These are phyloP conservation scores for Pyrgilauda ruficollis DNA, from an alignment of 2,113 vertebrate species.

Conservation along the genomic window DNA sequence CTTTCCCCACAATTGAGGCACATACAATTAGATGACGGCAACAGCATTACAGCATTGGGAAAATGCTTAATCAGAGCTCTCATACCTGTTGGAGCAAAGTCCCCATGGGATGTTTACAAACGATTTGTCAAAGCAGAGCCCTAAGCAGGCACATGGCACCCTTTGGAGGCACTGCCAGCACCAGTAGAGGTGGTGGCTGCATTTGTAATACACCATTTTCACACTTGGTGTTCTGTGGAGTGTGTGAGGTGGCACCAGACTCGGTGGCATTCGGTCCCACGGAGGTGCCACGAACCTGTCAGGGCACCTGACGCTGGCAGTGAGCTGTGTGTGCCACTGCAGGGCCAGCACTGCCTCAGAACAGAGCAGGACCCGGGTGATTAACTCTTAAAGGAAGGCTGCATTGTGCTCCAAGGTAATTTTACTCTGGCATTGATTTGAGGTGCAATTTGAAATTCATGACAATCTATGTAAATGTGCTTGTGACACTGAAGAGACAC, in stretches of 20 bases:
- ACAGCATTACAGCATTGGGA: background rate
- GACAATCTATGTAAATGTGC: constrained; percentile 77
- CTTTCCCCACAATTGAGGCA: background rate
- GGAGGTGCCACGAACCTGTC: accelerated
- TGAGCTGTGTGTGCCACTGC: background rate
- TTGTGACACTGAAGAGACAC: constrained; percentile 77
- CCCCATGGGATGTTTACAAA: background rate
- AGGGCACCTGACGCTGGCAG: background rate
- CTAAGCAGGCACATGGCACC: background rate
- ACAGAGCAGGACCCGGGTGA: background rate
- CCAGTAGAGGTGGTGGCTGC: background rate
- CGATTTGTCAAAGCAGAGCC: background rate
- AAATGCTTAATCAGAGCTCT: background rate
- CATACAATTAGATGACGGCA: constrained; percentile 41
- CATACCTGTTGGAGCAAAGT: constrained; percentile 12
- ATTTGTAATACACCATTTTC: accelerated
- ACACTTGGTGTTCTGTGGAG: accelerated
- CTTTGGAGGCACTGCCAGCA: accelerated
- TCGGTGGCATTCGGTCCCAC: background rate
- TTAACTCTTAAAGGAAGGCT: constrained; percentile 47
- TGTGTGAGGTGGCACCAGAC: background rate
- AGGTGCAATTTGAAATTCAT: constrained; percentile 77
- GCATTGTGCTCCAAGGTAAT: constrained; percentile 57
- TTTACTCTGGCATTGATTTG: constrained; percentile 69
- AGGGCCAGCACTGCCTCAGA: background rate